Percentiles rank a stretch among this genome's conserved stretches.
These are phyloP conservation scores for Dendrolimus kikuchii DNA, from an alignment of 1,140 invertebrate genomes.

Conservation along the genomic window DNA sequence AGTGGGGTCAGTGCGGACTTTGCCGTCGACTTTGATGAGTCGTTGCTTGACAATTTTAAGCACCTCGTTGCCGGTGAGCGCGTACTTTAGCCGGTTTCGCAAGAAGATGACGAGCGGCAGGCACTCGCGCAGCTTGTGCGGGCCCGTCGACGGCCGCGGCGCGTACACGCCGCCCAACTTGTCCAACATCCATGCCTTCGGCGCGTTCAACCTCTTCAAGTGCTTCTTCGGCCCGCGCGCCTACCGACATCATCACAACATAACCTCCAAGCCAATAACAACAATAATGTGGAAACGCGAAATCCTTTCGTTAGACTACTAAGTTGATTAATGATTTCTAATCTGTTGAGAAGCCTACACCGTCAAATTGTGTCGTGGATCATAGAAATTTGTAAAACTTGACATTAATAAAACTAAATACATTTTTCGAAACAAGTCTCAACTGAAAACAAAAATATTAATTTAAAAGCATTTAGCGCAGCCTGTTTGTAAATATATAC, in stretches of 20 bases:
- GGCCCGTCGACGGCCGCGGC: slow-evolving; percentile 96
- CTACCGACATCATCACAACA: slow-evolving; percentile 64
- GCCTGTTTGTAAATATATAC: too few relatives aligned
- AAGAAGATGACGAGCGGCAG: slow-evolving; percentile 97
- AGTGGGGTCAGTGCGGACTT: slow-evolving; percentile 97
- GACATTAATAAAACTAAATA: too few relatives aligned
- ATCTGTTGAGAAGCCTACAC: too few relatives aligned
- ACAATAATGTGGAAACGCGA: not conserved
- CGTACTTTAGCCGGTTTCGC: slow-evolving; percentile 98
- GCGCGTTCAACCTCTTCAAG: slow-evolving; percentile 98
- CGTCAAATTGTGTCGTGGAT: too few relatives aligned
- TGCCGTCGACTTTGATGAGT: slow-evolving; percentile 98
- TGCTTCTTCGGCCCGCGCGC: slow-evolving; percentile 99
- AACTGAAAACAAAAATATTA: too few relatives aligned
- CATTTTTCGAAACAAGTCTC: too few relatives aligned
- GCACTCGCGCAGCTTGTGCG: slow-evolving; percentile 98
- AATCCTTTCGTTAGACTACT: not conserved
- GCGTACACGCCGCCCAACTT: slow-evolving; percentile 99
- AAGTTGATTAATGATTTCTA: too few relatives aligned
- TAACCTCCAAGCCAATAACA: slow-evolving; percentile 20
- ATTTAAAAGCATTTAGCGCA: too few relatives aligned
- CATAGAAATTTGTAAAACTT: too few relatives aligned
- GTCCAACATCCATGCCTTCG: slow-evolving; percentile 99
- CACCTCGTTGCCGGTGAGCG: slow-evolving; percentile 96
- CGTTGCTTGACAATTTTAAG: slow-evolving; percentile 99